Percentiles rank a stretch among this genome's conserved stretches.
Evolutionary conservation across 2,113 vertebrate genomes (phyloP).

Genomic region (Alethe castanea): DNA sequence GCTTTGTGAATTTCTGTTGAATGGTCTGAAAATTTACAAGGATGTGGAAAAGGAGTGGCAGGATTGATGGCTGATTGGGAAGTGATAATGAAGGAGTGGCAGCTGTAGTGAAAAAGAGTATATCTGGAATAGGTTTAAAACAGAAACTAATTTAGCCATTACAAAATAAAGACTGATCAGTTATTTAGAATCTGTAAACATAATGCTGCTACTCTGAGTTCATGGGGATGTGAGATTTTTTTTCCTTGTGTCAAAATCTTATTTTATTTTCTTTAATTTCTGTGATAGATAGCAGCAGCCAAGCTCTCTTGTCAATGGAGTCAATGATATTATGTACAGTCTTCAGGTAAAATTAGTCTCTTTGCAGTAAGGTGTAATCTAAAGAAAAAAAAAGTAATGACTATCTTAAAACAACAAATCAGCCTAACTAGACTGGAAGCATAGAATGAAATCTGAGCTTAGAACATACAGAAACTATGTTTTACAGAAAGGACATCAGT

Average conservation of each 20-base stretch:
- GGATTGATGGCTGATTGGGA: background rate
- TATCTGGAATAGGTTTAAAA: background rate
- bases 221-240: background rate
- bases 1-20: background rate
- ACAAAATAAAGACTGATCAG: background rate
- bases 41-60: background rate
- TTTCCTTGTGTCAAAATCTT: background rate
- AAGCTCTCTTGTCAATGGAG: background rate
- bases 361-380: background rate
- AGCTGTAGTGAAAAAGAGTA: background rate
- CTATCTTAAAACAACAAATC: background rate
- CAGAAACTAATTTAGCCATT: background rate
- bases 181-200: background rate
- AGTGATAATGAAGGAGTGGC: background rate
- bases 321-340: background rate
- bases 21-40: background rate
- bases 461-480: background rate
- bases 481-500: background rate
- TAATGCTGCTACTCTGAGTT: background rate
- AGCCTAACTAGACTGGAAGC: accelerated
- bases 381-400: background rate
- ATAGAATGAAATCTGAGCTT: background rate
- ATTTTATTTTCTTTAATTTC: background rate
- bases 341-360: background rate
- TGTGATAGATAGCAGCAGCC: background rate